phyloP scores from a whole-genome alignment of 2,113 vertebrate species.

The Petrocephalus zakoni region DNA sequence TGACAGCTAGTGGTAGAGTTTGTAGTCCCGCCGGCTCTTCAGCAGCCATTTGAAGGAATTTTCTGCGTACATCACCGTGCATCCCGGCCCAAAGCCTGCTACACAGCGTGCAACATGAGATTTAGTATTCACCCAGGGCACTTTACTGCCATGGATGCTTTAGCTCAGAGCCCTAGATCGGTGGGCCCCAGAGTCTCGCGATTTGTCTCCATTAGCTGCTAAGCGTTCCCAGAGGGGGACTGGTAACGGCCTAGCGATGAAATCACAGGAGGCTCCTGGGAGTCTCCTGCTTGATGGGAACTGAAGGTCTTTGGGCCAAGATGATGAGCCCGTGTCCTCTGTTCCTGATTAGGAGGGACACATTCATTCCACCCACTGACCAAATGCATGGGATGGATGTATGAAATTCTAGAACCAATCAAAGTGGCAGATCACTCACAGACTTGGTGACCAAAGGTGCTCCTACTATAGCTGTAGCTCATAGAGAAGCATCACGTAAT shows the following conservation, averaged over 20 bases:
- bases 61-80: not conserved
- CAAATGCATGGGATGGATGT: not conserved
- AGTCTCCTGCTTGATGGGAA: not conserved
- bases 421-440: not conserved
- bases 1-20: not conserved
- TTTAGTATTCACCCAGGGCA: conserved; percentile 7
- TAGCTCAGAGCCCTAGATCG: conserved; percentile 36
- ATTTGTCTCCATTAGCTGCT: conserved; percentile 45
- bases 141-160: conserved; percentile 25
- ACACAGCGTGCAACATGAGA: conserved; percentile 14
- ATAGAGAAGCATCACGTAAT: not conserved
- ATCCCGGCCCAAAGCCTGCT: not conserved
- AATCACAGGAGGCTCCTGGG: conserved; percentile 34
- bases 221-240: conserved; percentile 28
- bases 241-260: conserved; percentile 41
- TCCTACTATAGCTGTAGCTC: not conserved
- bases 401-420: not conserved
- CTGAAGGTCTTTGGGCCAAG: conserved; percentile 23
- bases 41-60: not conserved
- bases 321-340: not conserved
- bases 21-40: not conserved
- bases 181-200: conserved; percentile 20
- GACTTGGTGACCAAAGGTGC: not conserved
- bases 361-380: not conserved
- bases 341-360: not conserved